These are phyloP conservation scores for Montipora cactus DNA, from an alignment of 64 coral and sea anemone species.

Conservation along the genomic window DNA sequence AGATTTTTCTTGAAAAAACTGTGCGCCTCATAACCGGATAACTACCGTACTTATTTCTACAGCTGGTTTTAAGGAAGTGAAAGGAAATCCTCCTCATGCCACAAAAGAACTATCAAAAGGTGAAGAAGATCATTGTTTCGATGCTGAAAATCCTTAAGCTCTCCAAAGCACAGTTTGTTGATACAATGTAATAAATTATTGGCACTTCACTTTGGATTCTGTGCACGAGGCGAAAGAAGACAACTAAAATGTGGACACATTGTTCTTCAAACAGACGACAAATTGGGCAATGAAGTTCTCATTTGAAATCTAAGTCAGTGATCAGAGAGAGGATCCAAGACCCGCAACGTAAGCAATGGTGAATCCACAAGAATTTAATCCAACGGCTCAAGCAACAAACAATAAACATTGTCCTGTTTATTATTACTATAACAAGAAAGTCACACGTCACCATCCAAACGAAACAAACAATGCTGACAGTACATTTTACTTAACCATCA, in stretches of 20 bases:
- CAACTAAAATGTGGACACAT: slow-evolving; percentile 53
- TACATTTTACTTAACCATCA: background rate
- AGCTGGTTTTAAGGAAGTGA: slow-evolving; percentile 34
- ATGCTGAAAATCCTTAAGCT: slow-evolving; percentile 13
- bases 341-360: slow-evolving; percentile 5
- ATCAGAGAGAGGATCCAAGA: slow-evolving; percentile 33
- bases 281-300: slow-evolving; percentile 17
- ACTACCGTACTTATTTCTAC: background rate
- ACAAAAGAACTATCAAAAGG: slow-evolving; percentile 24
- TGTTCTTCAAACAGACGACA: slow-evolving; percentile 25
- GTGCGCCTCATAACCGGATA: no score
- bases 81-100: slow-evolving; percentile 68
- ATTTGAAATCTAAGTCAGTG: background rate
- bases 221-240: slow-evolving; percentile 50
- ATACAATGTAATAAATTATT: background rate
- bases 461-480: no score
- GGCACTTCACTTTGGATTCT: slow-evolving; percentile 68
- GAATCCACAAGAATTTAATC: slow-evolving; percentile 1
- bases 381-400: slow-evolving; percentile 43
- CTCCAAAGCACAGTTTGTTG: slow-evolving; percentile 30
- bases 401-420: slow-evolving; percentile 41
- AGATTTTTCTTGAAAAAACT: no score
- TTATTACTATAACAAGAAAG: no score
- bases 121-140: slow-evolving; percentile 41
- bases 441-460: no score